Evolutionary conservation across 1,140 invertebrate species (phyloP).

Genomic region (Acromyrmex echinatior): DNA sequence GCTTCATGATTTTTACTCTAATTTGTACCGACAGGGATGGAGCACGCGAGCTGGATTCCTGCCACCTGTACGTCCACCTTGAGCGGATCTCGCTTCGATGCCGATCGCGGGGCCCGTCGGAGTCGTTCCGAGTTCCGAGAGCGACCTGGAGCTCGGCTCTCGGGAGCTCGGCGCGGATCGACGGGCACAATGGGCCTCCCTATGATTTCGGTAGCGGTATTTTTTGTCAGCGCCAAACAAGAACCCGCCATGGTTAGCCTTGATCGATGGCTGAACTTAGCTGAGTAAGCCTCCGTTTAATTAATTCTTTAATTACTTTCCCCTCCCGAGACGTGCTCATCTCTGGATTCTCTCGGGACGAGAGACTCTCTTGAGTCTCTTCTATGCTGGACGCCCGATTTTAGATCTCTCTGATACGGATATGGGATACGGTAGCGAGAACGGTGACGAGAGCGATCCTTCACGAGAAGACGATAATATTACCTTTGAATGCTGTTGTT

Average conservation of each 20-base stretch:
- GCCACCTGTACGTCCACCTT: constrained; percentile 64
- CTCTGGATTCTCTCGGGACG: constrained; percentile 4
- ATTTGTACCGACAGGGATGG: constrained; percentile 85
- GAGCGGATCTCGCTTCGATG: constrained; percentile 33
- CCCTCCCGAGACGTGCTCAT: constrained; percentile 51
- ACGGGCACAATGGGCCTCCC: constrained; percentile 73
- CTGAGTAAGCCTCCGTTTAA: constrained; percentile 83
- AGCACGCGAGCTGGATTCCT: constrained; percentile 82
- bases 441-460: constrained; percentile 33
- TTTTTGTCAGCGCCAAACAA: constrained; percentile 78
- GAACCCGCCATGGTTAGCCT: constrained; percentile 76
- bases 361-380: constrained; percentile 8
- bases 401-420: constrained; percentile 72
- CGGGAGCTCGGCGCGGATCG: constrained; percentile 44
- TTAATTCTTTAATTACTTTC: constrained; percentile 83
- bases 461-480: constrained; percentile 40
- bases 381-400: constrained; percentile 61
- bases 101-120: constrained; percentile 18
- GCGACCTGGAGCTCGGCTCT: constrained; percentile 2
- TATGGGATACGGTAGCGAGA: constrained; percentile 69
- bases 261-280: constrained; percentile 81
- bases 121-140: constrained; percentile 34
- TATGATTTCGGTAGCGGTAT: constrained; percentile 82
- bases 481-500: constrained; percentile 1
- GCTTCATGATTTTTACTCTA: constrained; percentile 84